Percentiles rank a stretch among this genome's conserved stretches.
phyloP scores from a whole-genome alignment of 2,113 vertebrate genomes.

The Passer montanus region DNA sequence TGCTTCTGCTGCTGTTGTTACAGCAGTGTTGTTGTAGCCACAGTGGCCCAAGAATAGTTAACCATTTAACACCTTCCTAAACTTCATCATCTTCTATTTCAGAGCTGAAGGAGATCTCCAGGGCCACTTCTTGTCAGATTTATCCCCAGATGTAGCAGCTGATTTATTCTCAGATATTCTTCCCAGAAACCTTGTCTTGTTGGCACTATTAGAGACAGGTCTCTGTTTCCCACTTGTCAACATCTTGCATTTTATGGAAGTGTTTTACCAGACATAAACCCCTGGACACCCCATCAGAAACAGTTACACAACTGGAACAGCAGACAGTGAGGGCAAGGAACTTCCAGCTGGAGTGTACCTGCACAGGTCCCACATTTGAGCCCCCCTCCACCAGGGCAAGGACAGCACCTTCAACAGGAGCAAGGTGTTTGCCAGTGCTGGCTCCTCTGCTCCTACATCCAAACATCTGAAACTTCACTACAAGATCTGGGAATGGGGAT shows the following conservation, averaged over 20 bases:
- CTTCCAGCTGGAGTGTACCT: not conserved
- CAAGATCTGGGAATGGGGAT: not conserved
- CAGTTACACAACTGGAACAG: not conserved
- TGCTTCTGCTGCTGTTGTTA: not conserved
- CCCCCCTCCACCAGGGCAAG: not conserved
- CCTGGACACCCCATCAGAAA: not conserved
- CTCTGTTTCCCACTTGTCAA: not conserved
- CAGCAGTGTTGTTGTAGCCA: not conserved
- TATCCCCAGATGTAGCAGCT: not conserved
- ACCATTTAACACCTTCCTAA: not conserved
- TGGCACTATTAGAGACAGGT: not conserved
- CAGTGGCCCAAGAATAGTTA: not conserved
- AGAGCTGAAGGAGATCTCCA: not conserved
- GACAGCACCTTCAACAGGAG: not conserved
- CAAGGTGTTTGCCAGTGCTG: not conserved
- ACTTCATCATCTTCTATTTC: not conserved
- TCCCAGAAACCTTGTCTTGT: not conserved
- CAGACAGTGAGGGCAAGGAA: not conserved
- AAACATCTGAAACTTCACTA: not conserved
- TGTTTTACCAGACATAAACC: not conserved
- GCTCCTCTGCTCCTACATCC: not conserved
- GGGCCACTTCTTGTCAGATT: not conserved
- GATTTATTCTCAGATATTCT: not conserved
- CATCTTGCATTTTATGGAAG: not conserved
- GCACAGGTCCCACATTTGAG: not conserved